Evolutionary conservation across 1,140 invertebrate species (phyloP).

Genomic region (Chionoecetes opilio): DNA sequence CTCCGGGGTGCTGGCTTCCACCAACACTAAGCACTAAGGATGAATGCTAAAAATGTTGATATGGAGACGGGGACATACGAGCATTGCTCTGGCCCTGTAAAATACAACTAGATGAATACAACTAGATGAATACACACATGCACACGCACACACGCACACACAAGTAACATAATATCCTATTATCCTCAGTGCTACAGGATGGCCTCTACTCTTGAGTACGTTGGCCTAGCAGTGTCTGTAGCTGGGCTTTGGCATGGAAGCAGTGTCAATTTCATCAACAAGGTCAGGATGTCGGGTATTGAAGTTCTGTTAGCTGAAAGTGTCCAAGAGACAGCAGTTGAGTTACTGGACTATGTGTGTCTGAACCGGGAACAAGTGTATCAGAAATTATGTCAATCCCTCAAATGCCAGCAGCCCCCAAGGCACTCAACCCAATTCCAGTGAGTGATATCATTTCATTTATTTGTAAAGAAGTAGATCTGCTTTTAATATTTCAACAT

Average conservation of each 20-base stretch:
- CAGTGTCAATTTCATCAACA: neutral
- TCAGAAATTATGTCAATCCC: neutral
- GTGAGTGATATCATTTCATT: neutral
- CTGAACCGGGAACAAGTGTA: neutral
- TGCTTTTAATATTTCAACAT: no score
- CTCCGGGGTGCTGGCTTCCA: no score
- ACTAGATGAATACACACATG: no score
- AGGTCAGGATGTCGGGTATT: neutral
- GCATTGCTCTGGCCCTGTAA: no score
- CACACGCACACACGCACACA: neutral
- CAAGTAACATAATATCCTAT: neutral
- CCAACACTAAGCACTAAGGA: no score
- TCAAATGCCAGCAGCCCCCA: neutral
- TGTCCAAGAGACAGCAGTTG: conserved; percentile 17
- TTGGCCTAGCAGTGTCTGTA: neutral
- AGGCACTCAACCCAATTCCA: neutral
- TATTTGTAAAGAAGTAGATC: neutral
- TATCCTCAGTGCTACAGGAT: neutral
- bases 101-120: no score
- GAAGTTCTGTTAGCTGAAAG: neutral
- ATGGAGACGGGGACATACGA: no score
- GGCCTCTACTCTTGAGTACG: neutral
- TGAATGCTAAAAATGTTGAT: no score
- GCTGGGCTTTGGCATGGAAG: neutral
- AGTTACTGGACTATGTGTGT: neutral